Conservation (phyloP, 2,888 invertebrate genomes). For the Aquatica leii region DNA sequence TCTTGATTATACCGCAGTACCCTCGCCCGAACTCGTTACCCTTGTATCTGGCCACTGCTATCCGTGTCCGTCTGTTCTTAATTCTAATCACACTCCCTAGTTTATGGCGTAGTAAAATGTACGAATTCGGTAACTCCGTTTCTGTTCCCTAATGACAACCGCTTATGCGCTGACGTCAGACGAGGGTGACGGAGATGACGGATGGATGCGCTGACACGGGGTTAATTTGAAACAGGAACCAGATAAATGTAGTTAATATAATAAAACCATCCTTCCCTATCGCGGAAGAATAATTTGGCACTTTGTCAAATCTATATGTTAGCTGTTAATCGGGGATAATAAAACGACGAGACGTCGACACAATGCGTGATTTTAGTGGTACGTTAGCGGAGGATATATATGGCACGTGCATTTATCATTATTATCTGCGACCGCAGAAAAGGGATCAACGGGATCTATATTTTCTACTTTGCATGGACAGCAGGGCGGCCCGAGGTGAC, state of each 20-base stretch:
- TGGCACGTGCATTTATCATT: slow-evolving; percentile 35
- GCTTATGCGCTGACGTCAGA: slow-evolving; percentile 38
- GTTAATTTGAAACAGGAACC: slow-evolving; percentile 58
- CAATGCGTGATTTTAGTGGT: slow-evolving; percentile 26
- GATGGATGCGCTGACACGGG: slow-evolving; percentile 55
- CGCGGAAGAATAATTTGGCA: slow-evolving; percentile 40
- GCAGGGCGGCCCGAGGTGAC: slow-evolving; percentile 40
- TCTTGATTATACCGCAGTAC: slow-evolving; percentile 39
- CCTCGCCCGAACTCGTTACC: slow-evolving; percentile 41
- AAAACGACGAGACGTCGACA: slow-evolving; percentile 34
- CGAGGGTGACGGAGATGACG: slow-evolving; percentile 49
- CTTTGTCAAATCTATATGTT: slow-evolving; percentile 40
- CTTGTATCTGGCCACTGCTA: slow-evolving; percentile 42
- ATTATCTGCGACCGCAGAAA: slow-evolving; percentile 29
- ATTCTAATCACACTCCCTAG: slow-evolving; percentile 42
- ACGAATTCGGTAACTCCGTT: slow-evolving; percentile 39
- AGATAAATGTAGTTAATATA: slow-evolving; percentile 58
- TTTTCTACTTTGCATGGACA: slow-evolving; percentile 46
- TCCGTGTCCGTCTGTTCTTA: slow-evolving; percentile 43
- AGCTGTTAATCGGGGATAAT: slow-evolving; percentile 33
- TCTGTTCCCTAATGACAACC: slow-evolving; percentile 40
- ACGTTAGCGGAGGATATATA: slow-evolving; percentile 33
- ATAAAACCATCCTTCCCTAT: slow-evolving; percentile 47
- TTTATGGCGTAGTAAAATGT: slow-evolving; percentile 41
- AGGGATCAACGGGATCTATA: slow-evolving; percentile 43